Evolutionary conservation across 2,113 vertebrate genomes (phyloP), one percentile per base, ranked within the genome.

Genomic region (Tupaia tana): DNA sequence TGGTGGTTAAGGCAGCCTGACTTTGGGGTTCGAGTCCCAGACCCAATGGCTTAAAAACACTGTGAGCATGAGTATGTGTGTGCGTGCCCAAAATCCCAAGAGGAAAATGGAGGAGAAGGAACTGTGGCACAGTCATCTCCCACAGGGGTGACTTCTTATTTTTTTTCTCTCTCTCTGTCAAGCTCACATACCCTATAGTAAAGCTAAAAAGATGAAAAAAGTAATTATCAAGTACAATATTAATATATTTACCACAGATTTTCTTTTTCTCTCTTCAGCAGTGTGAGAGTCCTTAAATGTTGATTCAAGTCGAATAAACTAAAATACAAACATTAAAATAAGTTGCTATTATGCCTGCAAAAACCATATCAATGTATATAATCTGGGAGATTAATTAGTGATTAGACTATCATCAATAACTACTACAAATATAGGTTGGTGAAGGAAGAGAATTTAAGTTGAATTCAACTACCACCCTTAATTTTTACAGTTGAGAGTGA

Each of bases 241-340:
- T 93, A 90, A 82, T 59, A 56, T 93, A 96, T n/a, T 98, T 97
- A 97, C 98, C 95, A 97, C 2, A 93, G 98, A 56, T 96, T 97
- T 96, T 89, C 97, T 98, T 70, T 98, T 98, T 89, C 96, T 98
- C 2, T 98, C 98, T 70, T 98, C 97, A n/a, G 98, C 98, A 86
- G 98, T 98, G 92, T 96, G 98, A 0, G 98, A 98, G 82, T 99
- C 99, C 96, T 98, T 99, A 97, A 99, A 99, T 3, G 98, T 69
- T 12, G 98, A 98, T 71, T 99, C 98, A 70, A 97, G 97, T 70
- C 81, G 91, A 54, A 94, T 97, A 92, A 98, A 96, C 98, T 98
- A 91, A 75, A 97, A 97, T 75, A 97, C 2, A 96, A 97, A 93
- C 67, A 83, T 97, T 91, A 97, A 90, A 97, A 96, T 43, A 43